Percentiles rank a stretch among this genome's conserved stretches.
Evolutionary conservation across 1,140 invertebrate species (phyloP).

Genomic region (silkworm (Bombyx mori)): DNA sequence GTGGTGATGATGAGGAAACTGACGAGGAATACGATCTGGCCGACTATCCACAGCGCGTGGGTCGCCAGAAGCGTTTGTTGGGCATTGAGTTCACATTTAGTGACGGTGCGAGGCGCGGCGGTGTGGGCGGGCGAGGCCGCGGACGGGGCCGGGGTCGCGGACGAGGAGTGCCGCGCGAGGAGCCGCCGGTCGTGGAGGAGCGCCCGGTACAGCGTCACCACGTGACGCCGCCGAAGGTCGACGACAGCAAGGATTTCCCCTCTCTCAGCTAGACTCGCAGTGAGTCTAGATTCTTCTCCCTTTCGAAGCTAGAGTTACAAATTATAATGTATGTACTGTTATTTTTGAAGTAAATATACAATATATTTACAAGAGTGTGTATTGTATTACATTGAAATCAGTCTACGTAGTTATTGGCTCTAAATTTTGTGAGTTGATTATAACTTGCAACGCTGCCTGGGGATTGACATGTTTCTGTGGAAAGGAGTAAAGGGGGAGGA

Average conservation of each 20-base stretch:
- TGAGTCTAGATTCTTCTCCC: constrained; percentile 54
- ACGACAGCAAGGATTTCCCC: constrained; percentile 96
- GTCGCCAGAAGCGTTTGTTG: constrained; percentile 87
- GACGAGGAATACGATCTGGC: constrained; percentile 83
- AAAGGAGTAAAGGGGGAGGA: constrained; percentile 30
- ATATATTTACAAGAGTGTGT: constrained; percentile 70
- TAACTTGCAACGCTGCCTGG: constrained; percentile 5
- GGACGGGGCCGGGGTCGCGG: constrained; percentile 59
- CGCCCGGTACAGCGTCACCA: constrained; percentile 40
- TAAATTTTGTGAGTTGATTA: background rate
- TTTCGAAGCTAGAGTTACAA: constrained; percentile 61
- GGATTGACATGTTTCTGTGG: constrained; percentile 24
- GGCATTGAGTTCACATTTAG: constrained; percentile 93
- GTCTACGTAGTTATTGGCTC: constrained; percentile 16
- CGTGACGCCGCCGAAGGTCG: constrained; percentile 88
- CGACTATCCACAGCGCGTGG: constrained; percentile 89
- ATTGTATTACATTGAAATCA: constrained; percentile 65
- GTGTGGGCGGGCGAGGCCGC: constrained; percentile 74
- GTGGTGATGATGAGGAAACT: constrained; percentile 76
- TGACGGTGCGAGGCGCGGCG: constrained; percentile 81
- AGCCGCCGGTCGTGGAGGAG: constrained; percentile 35
- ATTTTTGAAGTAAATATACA: constrained; percentile 73
- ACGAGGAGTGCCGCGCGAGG: constrained; percentile 40
- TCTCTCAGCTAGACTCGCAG: constrained; percentile 81
- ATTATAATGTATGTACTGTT: constrained; percentile 70